Base-by-base conservation (phyloP, 2,888 invertebrate species). In the Carabus problematicus region DNA sequence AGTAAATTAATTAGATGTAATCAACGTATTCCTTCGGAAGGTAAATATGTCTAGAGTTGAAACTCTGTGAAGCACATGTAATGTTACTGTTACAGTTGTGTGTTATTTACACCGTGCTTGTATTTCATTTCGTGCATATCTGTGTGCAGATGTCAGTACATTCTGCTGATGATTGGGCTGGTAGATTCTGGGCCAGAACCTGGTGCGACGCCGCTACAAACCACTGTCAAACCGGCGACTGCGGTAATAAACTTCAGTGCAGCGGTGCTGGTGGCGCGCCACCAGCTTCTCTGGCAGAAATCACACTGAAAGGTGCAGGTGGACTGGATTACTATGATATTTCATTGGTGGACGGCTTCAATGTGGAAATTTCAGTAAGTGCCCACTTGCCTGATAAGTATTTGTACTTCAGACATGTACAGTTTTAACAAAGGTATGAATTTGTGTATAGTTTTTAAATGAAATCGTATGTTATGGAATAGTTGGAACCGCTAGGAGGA, bases 291-390 rank as follows among this genome's bases (percentile, higher is more conserved):
- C 73, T 82, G 12, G 82, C 81, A 9, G 82, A 84, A 74, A 78
- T 85, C 64, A 81, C 81, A 7, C 74, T 82, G n/a, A 77, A 76
- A 45, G 79, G 77, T 3, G 71, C 72, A 14, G 72, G 56, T 8
- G 77, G 77, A 14, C 74, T 77, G 62, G 83, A 84, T 72, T 82
- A 77, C 74, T 85, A 84, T 74, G 82, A 82, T 72, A 76, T 85
- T 63, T 82, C 81, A 49, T 71, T 83, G n/a, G 82, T 82, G 29
- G 83, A 84, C 73, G 85, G 84, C 12, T 84, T 80, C 77, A 84
- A 84, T 73, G 72, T 81, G 14, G 76, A 79, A 16, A 75, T 77
- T 3, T 70, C 75, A 64, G 77, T 79, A 72, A 71, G 52, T 52
- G 19, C 9, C 4, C 2, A 52, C 6, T n/a, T 43, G 7, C n/a